Evolutionary conservation across 2,113 vertebrate species (phyloP).

Genomic region (Peromyscus maniculatus): DNA sequence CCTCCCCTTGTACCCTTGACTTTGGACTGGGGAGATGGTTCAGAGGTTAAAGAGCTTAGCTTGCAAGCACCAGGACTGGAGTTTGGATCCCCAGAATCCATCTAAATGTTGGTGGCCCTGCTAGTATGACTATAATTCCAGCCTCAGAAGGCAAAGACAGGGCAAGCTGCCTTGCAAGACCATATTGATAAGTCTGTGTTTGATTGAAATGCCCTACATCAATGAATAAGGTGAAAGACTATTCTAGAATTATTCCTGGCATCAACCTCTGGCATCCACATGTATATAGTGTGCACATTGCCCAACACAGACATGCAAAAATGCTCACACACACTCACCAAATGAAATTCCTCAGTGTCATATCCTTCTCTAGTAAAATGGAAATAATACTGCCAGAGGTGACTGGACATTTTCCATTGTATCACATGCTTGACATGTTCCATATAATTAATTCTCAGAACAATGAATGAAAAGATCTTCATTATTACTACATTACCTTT

Average conservation of each 20-base stretch:
- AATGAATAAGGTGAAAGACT: not conserved
- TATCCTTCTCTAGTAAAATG: constrained; percentile 3
- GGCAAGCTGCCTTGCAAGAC: not conserved
- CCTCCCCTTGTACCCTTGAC: not conserved
- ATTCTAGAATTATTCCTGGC: not conserved
- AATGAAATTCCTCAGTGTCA: not conserved
- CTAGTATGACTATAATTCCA: not conserved
- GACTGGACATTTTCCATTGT: not conserved
- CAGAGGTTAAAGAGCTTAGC: not conserved
- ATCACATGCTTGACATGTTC: not conserved
- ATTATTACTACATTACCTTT: not conserved
- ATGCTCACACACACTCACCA: not conserved
- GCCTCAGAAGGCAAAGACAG: not conserved
- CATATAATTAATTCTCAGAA: not conserved
- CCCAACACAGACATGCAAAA: not conserved
- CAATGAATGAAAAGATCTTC: not conserved
- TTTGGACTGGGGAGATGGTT: not conserved
- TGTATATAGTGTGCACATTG: not conserved
- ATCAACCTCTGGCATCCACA: not conserved
- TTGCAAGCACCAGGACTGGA: no score
- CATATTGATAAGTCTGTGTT: not conserved
- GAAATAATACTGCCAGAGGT: not conserved
- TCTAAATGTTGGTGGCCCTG: not conserved
- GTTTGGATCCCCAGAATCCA: not conserved
- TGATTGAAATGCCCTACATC: not conserved